Base-by-base conservation (phyloP, 37 sponge, comb jelly and placozoan species). In the Haliclona indistincta region DNA sequence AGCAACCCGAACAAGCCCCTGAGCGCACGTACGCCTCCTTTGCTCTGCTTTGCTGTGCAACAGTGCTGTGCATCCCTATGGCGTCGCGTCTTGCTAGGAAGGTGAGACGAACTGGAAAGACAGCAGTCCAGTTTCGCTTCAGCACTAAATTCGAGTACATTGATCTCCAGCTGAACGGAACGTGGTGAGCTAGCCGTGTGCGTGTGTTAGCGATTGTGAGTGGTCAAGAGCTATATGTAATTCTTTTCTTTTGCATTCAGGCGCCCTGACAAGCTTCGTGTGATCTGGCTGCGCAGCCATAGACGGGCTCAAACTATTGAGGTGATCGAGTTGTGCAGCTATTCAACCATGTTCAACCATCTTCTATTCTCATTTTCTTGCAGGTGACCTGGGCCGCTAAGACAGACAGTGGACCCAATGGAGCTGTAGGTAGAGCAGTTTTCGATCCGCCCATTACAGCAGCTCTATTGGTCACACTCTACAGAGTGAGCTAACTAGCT, bases 61-160 rank as follows among this genome's bases (percentile, higher is more conserved):
- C 51, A 17, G 51, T 17, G 51, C 51, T 47, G 51, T 17, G 51
- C 32, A 61, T 13, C 19, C 10, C 26, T 61, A 58, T 58, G 60
- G 60, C 60, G 7, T 25, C 11, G n/a, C 13, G 60, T 7, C 69
- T 74, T 53, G 78, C 74, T 37, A 81, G 92, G 34, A 91, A 91
- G 62, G n/a, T 91, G 33, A 86, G 78, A 51, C 70, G 92, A 7
- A 45, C 70, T 25, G 87, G 83, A 20, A 91, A 91, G 75, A 30
- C 70, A 1, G 92, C 92, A 6, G 54, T 44, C 30, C 92, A 91
- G 79, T 91, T 91, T 65, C 73, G 69, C 17, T 77, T 86, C 71
- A 91, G 87, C 5, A 81, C 87, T 13, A 91, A 79, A 0, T 91
- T 91, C 56, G 92, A 91, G 71, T 91, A 86, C 45, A 91, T 91